A percentile compares a stretch with the other conserved stretches of the same genome.
These are phyloP conservation scores for Pelmatolapia mariae DNA, from an alignment of 2,113 vertebrate genomes.

Conservation along the genomic window DNA sequence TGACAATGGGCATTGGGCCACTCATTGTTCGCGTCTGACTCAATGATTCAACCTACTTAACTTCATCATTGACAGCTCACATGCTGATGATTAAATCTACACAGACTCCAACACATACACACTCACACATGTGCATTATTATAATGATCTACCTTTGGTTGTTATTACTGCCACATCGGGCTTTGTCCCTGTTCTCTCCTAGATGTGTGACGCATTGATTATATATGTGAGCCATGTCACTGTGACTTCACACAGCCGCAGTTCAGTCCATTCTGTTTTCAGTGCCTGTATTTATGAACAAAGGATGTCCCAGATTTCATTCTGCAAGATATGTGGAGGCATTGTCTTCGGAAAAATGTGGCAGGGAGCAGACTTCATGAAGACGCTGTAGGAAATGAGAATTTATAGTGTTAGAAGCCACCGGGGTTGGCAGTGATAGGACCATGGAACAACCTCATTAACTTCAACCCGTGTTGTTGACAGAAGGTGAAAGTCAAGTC, in stretches of 20 bases:
- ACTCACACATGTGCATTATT: neutral
- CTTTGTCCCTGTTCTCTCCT: neutral
- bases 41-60: neutral
- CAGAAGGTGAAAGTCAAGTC: slow-evolving; percentile 55
- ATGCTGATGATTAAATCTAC: neutral
- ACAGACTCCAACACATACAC: neutral
- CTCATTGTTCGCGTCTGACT: neutral
- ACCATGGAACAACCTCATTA: slow-evolving; percentile 62
- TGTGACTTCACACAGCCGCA: neutral
- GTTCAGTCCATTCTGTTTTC: slow-evolving; percentile 5
- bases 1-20: neutral
- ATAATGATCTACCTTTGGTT: neutral
- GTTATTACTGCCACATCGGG: neutral
- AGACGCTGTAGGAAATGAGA: slow-evolving; percentile 28
- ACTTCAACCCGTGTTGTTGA: slow-evolving; percentile 41
- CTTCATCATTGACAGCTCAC: neutral
- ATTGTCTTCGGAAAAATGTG: slow-evolving; percentile 13
- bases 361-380: slow-evolving; percentile 6
- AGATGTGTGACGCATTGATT: neutral
- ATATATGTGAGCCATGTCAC: slow-evolving; percentile 23
- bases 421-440: slow-evolving; percentile 16
- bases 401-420: slow-evolving; percentile 37
- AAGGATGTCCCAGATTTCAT: slow-evolving; percentile 19
- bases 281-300: slow-evolving; percentile 21
- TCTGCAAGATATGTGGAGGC: neutral